Evolutionary conservation across 2,888 invertebrate genomes (phyloP), one percentile per base, ranked within the genome.

Genomic region (Philhelius pedissequus): DNA sequence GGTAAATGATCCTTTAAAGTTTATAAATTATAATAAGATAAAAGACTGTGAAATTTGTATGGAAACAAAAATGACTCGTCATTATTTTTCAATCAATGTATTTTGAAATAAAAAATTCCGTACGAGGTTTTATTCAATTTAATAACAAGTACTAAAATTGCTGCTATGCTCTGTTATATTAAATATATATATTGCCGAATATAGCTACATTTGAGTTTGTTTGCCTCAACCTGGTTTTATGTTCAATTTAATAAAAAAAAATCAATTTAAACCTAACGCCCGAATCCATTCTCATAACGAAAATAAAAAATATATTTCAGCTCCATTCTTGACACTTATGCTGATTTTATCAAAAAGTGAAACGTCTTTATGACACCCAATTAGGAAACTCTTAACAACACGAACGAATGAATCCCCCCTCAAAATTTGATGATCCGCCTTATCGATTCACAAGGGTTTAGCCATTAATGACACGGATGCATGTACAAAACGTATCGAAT

Each of bases 331-430:
- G 62, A 18, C 71, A 50, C 50, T 58, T 71, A 27, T 77, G 82
- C 77, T 77, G 77, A 82, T 77, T 60, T 64, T 68, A 76, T 73
- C 82, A 52, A 76, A 77, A 82, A 66, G 32, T 40, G 48, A 82
- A 77, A 74, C 69, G 52, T 73, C 82, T 73, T 82, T 82, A 77
- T 73, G 71, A 60, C 82, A 77, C 71, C 82, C 82, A 82, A 82
- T 82, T 82, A 82, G 71, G 71, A 73, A 82, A 82, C 82, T 73
- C 76, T 76, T 77, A 71, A 77, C 74, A 66, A 71, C 52, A 30
- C 43, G 9, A 62, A 62, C 40, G 56, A 56, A 56, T 56, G 40
- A 69, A 64, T 50, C 56, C 35, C 22, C 35, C 22, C 56, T 38
- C 62, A 56, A 68, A 74, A 66, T 83, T 62, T 64, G 56, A 78